Percentiles rank a stretch among this genome's conserved stretches.
phyloP scores from a whole-genome alignment of 2,888 invertebrate genomes.

The Drosophila neotestacea region DNA sequence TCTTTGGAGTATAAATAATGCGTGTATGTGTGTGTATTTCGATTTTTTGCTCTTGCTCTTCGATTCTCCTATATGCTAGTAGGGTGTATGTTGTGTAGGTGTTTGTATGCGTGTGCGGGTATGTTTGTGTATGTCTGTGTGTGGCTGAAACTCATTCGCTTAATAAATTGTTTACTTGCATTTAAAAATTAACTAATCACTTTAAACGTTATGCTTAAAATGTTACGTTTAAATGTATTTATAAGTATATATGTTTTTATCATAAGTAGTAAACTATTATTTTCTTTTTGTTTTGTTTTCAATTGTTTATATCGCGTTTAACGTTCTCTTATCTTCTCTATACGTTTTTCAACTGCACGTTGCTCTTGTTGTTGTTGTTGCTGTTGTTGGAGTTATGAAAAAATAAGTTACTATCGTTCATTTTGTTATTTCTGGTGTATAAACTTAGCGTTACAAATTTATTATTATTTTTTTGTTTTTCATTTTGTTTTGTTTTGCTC shows the following conservation, averaged over 20 bases:
- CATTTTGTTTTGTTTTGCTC: conserved; percentile 49
- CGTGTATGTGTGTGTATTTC: conserved; percentile 59
- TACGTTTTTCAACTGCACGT: conserved; percentile 31
- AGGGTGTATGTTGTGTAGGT: conserved; percentile 29
- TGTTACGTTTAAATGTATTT: conserved; percentile 65
- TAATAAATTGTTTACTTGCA: conserved; percentile 62
- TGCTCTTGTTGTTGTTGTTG: conserved; percentile 36
- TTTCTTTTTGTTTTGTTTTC: conserved; percentile 29
- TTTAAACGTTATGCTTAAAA: conserved; percentile 60
- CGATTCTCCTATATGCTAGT: conserved; percentile 52
- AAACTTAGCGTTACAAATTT: conserved; percentile 61
- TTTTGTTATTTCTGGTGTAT: conserved; percentile 61
- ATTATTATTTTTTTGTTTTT: conserved; percentile 43
- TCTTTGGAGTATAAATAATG: conserved; percentile 82
- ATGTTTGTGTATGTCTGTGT: conserved; percentile 20
- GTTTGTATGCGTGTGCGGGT: conserved; percentile 17
- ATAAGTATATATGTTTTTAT: conserved; percentile 59
- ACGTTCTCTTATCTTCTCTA: conserved; percentile 28
- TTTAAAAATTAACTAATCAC: conserved; percentile 74
- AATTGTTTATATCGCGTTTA: conserved; percentile 30
- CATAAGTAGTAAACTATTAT: conserved; percentile 57
- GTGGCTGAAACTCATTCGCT: conserved; percentile 39
- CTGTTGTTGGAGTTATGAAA: conserved; percentile 55
- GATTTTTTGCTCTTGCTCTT: conserved; percentile 59
- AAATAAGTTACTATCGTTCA: conserved; percentile 74